Percentiles rank a stretch among this genome's conserved stretches.
phyloP scores from a whole-genome alignment of 2,113 vertebrate species.

The Anhinga rufa region DNA sequence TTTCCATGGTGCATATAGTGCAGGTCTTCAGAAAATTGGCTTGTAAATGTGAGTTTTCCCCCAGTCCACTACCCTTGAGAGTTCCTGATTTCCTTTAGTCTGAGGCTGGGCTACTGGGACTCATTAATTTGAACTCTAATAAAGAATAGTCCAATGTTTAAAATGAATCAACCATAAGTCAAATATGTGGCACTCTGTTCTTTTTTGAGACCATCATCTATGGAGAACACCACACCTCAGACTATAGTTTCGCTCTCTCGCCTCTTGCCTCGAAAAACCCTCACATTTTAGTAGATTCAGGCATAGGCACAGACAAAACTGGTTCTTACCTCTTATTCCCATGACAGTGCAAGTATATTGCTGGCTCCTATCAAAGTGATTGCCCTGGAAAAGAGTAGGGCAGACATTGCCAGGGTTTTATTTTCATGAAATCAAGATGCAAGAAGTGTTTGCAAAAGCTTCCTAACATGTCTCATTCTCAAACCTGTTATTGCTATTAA shows the following conservation, averaged over 20 bases:
- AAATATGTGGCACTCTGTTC: neutral
- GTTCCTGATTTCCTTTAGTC: neutral
- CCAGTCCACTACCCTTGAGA: neutral
- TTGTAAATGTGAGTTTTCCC: neutral
- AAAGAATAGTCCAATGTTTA: neutral
- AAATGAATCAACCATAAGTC: neutral
- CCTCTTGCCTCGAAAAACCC: fast-evolving
- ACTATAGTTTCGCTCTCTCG: neutral
- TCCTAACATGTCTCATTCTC: neutral
- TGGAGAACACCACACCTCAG: neutral
- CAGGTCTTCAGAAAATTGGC: neutral
- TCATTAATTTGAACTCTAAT: neutral
- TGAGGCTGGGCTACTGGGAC: neutral
- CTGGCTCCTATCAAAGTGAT: neutral
- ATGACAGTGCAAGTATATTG: fast-evolving
- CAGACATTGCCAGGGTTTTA: neutral
- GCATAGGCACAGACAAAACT: neutral
- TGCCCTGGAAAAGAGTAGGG: neutral
- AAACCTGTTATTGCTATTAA: neutral
- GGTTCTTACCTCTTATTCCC: neutral
- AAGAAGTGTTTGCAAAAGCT: neutral
- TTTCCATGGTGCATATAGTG: neutral
- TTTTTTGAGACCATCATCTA: neutral
- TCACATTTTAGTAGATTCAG: neutral
- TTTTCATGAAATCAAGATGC: neutral